These are phyloP conservation scores for Oryzias curvinotus DNA, from an alignment of 2,113 vertebrate genomes.

Conservation along the genomic window DNA sequence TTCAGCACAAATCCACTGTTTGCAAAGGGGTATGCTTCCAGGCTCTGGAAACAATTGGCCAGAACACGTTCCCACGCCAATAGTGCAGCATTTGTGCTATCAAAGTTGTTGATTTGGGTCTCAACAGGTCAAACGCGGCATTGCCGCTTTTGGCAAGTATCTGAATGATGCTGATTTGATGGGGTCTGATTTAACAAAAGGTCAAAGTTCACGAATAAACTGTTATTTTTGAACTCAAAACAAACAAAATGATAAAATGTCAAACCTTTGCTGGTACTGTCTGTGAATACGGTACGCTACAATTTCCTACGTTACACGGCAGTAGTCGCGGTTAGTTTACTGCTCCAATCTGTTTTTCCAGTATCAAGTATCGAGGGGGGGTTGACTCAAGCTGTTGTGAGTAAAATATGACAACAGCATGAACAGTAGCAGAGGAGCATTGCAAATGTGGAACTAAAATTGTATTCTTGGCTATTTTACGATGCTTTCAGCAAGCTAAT, in stretches of 20 bases:
- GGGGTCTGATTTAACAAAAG: not conserved
- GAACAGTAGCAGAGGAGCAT: conserved; percentile 5
- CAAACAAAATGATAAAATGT: too few species aligned
- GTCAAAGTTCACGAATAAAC: too few species aligned
- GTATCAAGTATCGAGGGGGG: too few species aligned
- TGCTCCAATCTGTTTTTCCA: not conserved
- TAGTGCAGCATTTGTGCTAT: conserved; percentile 48
- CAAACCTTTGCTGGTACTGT: too few species aligned
- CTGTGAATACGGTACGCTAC: too few species aligned
- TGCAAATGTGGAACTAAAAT: conserved; percentile 18
- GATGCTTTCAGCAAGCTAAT: conserved; percentile 6
- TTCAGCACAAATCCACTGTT: conserved; percentile 78
- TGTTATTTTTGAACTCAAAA: too few species aligned
- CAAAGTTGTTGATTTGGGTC: conserved; percentile 13
- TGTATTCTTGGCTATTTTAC: conserved; percentile 14
- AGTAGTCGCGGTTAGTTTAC: too few species aligned
- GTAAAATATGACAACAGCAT: not conserved
- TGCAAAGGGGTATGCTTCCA: conserved; percentile 76
- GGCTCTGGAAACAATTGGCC: conserved; percentile 84
- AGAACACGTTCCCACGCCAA: conserved; percentile 87
- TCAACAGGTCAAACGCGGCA: conserved; percentile 4
- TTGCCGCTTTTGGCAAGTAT: conserved; percentile 1
- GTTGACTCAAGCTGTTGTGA: not conserved
- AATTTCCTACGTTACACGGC: too few species aligned
- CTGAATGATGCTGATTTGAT: not conserved